These are phyloP conservation scores for Pollenia griseotomentosa DNA, from an alignment of 2,888 invertebrate species.

Conservation along the genomic window DNA sequence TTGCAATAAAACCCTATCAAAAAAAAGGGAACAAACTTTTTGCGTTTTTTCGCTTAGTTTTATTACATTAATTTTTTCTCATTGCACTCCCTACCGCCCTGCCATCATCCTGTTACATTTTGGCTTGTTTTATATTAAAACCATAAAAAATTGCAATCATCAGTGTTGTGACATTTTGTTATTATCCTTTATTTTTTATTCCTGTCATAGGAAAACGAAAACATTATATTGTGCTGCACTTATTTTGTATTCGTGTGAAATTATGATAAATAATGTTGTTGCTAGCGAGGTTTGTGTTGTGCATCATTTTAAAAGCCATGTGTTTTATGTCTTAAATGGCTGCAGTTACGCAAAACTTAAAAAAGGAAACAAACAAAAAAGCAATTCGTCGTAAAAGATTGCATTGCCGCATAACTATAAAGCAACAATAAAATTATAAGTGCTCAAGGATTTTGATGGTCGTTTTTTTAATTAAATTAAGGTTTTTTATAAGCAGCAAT, in stretches of 20 bases:
- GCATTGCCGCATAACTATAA: conserved; percentile 34
- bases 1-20: conserved; percentile 67
- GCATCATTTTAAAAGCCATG: conserved; percentile 57
- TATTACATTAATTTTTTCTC: conserved; percentile 69
- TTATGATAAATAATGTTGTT: conserved; percentile 74
- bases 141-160: conserved; percentile 73
- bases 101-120: conserved; percentile 59
- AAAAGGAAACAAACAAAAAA: conserved; percentile 7
- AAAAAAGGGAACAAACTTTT: conserved; percentile 65
- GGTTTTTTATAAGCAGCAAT: conserved; percentile 66
- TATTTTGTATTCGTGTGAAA: conserved; percentile 75
- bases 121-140: conserved; percentile 50
- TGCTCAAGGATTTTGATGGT: conserved; percentile 70
- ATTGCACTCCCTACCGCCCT: conserved; percentile 19
- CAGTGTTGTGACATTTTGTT: conserved; percentile 73
- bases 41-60: conserved; percentile 62
- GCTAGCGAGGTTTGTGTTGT: conserved; percentile 13
- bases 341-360: conserved; percentile 49
- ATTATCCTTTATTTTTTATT: conserved; percentile 64
- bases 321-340: conserved; percentile 58
- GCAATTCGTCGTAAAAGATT: conserved; percentile 26
- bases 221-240: conserved; percentile 48
- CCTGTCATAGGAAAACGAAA: conserved; percentile 12
- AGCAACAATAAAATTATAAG: conserved; percentile 67
- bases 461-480: conserved; percentile 74